phyloP scores from a whole-genome alignment of 23 tunicate species.

The Halocynthia roretzi region DNA sequence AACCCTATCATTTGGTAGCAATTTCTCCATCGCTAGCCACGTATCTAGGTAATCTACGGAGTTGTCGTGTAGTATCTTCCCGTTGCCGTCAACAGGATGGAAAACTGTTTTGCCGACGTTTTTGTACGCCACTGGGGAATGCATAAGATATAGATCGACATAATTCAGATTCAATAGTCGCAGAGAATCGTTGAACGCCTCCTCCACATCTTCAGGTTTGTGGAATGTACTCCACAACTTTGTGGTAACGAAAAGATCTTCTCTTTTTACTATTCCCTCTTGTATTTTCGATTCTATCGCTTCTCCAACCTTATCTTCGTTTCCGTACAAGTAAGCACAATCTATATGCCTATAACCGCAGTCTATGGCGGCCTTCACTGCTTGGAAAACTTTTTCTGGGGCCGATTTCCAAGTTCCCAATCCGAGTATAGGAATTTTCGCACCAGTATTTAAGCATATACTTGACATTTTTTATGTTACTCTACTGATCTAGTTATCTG shows the following conservation, averaged over 20 bases:
- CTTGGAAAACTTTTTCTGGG: conserved; percentile 53
- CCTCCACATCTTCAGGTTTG: conserved; percentile 23
- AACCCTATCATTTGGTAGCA: conserved; percentile 45
- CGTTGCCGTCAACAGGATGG: conserved; percentile 25
- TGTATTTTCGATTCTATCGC: conserved; percentile 45
- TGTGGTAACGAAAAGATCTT: conserved; percentile 65
- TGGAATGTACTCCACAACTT: conserved; percentile 42
- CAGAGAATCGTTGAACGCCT: conserved; percentile 20
- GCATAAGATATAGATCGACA: conserved; percentile 87
- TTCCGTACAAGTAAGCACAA: conserved; percentile 53
- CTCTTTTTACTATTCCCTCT: conserved; percentile 72
- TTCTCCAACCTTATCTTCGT: conserved; percentile 76
- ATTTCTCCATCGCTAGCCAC: conserved; percentile 61
- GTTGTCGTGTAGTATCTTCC: conserved; percentile 26
- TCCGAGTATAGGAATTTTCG: conserved; percentile 31
- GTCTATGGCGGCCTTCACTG: conserved; percentile 68
- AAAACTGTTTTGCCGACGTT: neutral
- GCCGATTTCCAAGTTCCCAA: conserved; percentile 62
- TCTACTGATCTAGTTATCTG: no score
- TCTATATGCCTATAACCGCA: conserved; percentile 85
- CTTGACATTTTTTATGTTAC: no score
- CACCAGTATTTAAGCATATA: conserved; percentile 21
- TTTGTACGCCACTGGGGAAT: conserved; percentile 49
- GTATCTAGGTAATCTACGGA: conserved; percentile 39
- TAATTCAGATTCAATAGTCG: conserved; percentile 44